Conservation (phyloP, 2,797 vertebrate genomes). For the Acrocephalus scirpaceus region DNA sequence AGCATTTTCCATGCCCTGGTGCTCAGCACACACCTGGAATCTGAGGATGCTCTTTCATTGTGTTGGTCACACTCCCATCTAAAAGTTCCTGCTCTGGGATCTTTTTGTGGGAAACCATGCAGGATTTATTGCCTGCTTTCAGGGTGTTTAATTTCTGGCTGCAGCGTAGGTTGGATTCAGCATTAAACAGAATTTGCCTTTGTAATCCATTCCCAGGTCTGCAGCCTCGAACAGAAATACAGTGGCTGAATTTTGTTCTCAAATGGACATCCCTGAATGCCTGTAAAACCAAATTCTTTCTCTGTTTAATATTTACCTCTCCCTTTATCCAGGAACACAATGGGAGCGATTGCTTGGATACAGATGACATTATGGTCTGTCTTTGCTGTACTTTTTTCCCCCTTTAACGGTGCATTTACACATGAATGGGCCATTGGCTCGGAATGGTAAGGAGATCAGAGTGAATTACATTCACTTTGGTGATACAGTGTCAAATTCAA, state of each 20-base stretch:
- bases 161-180: neutral
- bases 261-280: neutral
- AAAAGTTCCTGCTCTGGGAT: neutral
- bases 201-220: neutral
- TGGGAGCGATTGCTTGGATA: constrained; percentile 9
- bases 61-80: fast-evolving
- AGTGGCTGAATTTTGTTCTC: neutral
- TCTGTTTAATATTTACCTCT: constrained; percentile 14
- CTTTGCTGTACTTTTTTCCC: neutral
- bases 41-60: neutral
- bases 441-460: constrained; percentile 52
- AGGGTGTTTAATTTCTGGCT: neutral
- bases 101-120: neutral
- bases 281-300: neutral
- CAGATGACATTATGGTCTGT: neutral
- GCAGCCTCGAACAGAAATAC: neutral
- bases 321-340: neutral
- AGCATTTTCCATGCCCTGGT: neutral
- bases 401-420: constrained; percentile 59
- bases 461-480: constrained; percentile 64
- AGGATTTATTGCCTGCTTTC: neutral
- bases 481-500: constrained; percentile 50
- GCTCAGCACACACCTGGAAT: neutral
- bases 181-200: neutral
- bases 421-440: constrained; percentile 64